Conservation (phyloP, 2,113 vertebrate genomes). For the Bos taurus region DNA sequence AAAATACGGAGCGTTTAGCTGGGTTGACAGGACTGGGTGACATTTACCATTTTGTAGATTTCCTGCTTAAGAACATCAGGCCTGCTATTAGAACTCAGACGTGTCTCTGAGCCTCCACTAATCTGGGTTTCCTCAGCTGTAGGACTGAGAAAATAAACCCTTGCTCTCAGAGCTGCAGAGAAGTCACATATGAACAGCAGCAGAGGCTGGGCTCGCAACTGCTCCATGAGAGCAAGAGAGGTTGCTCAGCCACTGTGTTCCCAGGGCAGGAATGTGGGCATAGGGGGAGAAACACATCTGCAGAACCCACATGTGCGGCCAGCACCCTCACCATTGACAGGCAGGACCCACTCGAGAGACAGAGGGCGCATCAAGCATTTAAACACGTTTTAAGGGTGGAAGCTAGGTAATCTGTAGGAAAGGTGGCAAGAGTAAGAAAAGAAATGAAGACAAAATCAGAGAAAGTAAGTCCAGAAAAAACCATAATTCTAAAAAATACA, state of each 20-base stretch:
- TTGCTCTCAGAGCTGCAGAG: not conserved
- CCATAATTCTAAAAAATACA: not conserved
- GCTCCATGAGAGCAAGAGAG: not conserved
- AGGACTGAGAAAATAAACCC: not conserved
- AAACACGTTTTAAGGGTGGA: no score
- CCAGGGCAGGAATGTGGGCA: fast-evolving
- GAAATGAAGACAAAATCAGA: not conserved
- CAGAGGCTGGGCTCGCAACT: not conserved
- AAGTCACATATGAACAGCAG: not conserved
- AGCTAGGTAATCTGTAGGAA: not conserved
- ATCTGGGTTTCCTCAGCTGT: not conserved
- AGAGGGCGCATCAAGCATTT: not conserved
- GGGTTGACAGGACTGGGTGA: not conserved
- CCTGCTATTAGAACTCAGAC: not conserved
- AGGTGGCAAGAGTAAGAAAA: not conserved
- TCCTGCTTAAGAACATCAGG: not conserved
- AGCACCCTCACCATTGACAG: not conserved
- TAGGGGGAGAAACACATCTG: fast-evolving
- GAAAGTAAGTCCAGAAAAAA: not conserved
- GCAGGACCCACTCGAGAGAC: not conserved
- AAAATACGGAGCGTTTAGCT: not conserved
- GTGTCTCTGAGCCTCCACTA: fast-evolving
- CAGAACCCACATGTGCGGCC: fast-evolving
- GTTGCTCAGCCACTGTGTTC: fast-evolving
- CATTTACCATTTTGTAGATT: not conserved